phyloP scores from a whole-genome alignment of 2,797 vertebrate genomes.

The Polyboroides typus region DNA sequence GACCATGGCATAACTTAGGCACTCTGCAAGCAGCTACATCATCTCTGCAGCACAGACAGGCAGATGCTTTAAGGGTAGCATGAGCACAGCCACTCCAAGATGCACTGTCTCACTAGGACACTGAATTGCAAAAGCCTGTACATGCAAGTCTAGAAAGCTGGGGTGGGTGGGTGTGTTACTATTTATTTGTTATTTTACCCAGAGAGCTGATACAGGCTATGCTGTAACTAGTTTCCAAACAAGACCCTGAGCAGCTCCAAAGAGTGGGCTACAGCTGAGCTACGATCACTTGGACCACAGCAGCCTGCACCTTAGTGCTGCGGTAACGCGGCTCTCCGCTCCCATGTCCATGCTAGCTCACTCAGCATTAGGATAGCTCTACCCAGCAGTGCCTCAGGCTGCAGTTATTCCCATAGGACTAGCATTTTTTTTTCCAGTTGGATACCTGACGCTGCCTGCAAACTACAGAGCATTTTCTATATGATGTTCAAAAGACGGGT shows the following conservation, averaged over 20 bases:
- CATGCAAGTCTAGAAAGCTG: neutral
- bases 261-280: neutral
- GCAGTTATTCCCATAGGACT: neutral
- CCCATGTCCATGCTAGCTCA: neutral
- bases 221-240: neutral
- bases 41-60: neutral
- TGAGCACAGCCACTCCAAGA: neutral
- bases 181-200: neutral
- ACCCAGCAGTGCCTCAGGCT: neutral
- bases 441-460: neutral
- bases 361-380: neutral
- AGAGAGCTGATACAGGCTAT: neutral
- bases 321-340: rapidly evolving
- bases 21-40: neutral
- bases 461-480: neutral
- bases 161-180: neutral
- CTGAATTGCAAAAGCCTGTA: neutral
- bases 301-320: neutral
- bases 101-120: neutral
- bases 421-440: neutral
- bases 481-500: neutral
- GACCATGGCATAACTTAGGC: rapidly evolving
- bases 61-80: neutral
- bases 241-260: neutral
- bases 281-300: neutral